Percentiles rank a stretch among this genome's conserved stretches.
These are phyloP conservation scores for Pseudopleuronectes americanus DNA, from an alignment of 2,797 vertebrate genomes.

Conservation along the genomic window DNA sequence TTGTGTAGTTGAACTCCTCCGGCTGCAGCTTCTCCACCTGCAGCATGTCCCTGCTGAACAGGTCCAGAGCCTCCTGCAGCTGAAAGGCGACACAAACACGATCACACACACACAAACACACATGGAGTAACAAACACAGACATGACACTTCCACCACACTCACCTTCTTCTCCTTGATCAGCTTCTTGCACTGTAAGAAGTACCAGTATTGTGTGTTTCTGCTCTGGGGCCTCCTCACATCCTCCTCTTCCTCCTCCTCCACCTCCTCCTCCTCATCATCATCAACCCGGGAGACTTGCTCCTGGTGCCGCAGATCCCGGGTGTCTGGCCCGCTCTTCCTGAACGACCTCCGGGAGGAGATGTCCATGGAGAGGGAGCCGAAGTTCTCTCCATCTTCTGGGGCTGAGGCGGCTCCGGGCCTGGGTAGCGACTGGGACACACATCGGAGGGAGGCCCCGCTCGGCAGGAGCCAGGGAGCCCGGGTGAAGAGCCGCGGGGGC, in stretches of 20 bases:
- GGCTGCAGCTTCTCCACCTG: slow-evolving; percentile 88
- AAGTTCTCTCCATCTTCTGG: slow-evolving; percentile 60
- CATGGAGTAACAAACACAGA: neutral
- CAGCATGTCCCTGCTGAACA: slow-evolving; percentile 93
- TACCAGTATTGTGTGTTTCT: slow-evolving; percentile 94
- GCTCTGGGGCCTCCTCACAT: slow-evolving; percentile 35
- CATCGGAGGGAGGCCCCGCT: neutral
- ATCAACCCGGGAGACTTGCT: slow-evolving; percentile 28
- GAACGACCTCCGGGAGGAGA: slow-evolving; percentile 83
- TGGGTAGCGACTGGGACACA: slow-evolving; percentile 28
- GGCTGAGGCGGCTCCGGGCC: neutral
- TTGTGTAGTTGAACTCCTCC: slow-evolving; percentile 90
- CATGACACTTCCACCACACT: neutral
- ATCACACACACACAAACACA: neutral
- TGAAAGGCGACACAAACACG: slow-evolving; percentile 44
- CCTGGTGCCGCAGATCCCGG: slow-evolving; percentile 67
- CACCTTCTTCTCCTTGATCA: slow-evolving; percentile 90
- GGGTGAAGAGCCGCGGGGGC: neutral
- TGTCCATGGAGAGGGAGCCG: slow-evolving; percentile 82
- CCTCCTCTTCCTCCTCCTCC: slow-evolving; percentile 25
- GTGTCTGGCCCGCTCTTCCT: slow-evolving; percentile 79
- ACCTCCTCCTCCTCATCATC: slow-evolving; percentile 29
- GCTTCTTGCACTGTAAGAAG: slow-evolving; percentile 90
- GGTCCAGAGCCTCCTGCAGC: slow-evolving; percentile 90
- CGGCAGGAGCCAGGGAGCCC: neutral